A percentile compares a stretch with the other conserved stretches of the same genome.
These are phyloP conservation scores for Halictus ligatus DNA, from an alignment of 2,888 invertebrate species.

Conservation along the genomic window DNA sequence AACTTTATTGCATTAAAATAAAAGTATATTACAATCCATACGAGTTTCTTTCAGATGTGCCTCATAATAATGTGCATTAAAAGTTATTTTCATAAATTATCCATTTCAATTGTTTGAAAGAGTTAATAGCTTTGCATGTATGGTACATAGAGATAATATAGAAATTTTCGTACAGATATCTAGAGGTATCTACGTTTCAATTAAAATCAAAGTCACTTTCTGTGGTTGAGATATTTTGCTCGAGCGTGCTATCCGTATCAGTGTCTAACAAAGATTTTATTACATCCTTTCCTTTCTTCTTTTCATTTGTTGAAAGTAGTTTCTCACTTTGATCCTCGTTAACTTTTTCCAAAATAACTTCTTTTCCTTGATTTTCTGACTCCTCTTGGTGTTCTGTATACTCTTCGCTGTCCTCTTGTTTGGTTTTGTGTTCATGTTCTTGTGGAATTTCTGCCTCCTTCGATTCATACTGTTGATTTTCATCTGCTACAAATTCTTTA, in stretches of 20 bases:
- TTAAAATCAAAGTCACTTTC: conserved; percentile 83
- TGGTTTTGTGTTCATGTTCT: conserved; percentile 41
- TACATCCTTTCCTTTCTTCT: conserved; percentile 75
- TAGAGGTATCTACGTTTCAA: conserved; percentile 59
- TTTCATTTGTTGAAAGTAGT: conserved; percentile 46
- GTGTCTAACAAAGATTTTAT: conserved; percentile 79
- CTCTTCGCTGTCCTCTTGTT: conserved; percentile 10
- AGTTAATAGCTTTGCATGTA: not conserved
- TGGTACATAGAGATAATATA: not conserved
- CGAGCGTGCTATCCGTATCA: conserved; percentile 81
- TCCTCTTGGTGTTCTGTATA: conserved; percentile 14
- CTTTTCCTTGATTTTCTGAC: conserved; percentile 11
- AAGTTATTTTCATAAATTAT: not conserved
- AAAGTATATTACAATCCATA: conserved; percentile 34
- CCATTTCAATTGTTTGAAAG: not conserved
- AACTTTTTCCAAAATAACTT: not conserved
- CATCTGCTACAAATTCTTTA: conserved; percentile 50
- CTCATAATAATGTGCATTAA: not conserved
- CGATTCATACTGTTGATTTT: conserved; percentile 59
- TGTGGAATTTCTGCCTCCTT: conserved; percentile 42
- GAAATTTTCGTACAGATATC: not conserved
- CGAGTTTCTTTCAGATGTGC: not conserved
- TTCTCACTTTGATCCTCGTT: not conserved
- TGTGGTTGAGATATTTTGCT: conserved; percentile 79
- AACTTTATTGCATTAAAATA: conserved; percentile 41